A percentile compares a stretch with the other conserved stretches of the same genome.
phyloP scores from a whole-genome alignment of 2,888 invertebrate genomes.

The Antheraea yamamai region DNA sequence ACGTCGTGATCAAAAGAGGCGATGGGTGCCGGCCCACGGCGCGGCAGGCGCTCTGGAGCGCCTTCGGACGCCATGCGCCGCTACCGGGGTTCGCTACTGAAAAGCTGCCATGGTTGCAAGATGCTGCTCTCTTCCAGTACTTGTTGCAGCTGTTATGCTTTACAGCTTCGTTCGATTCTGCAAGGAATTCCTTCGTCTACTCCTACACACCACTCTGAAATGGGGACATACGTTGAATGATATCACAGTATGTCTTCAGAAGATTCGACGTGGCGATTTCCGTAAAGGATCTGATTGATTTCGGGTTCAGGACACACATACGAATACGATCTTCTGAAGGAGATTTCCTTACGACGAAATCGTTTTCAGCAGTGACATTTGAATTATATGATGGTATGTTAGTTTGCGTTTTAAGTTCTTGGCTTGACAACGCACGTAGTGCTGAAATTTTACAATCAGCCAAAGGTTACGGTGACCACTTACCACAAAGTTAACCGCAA shows the following conservation, averaged over 20 bases:
- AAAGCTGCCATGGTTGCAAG: constrained; percentile 28
- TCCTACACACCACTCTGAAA: background rate
- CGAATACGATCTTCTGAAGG: background rate
- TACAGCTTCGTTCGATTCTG: background rate
- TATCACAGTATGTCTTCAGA: background rate
- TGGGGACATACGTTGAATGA: background rate
- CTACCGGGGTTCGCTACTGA: constrained; percentile 35
- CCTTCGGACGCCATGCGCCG: constrained; percentile 52
- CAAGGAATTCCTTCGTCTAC: background rate
- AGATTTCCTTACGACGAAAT: background rate
- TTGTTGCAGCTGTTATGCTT: background rate
- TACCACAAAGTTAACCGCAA: background rate
- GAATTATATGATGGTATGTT: background rate
- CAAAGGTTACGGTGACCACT: too few species aligned
- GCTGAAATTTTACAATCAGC: background rate
- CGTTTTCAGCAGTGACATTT: background rate
- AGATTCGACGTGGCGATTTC: background rate
- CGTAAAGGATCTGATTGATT: background rate
- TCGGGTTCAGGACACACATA: background rate
- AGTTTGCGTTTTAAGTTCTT: background rate
- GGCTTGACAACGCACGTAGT: too few species aligned
- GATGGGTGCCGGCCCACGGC: constrained; percentile 95
- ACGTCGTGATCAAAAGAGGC: constrained; percentile 95
- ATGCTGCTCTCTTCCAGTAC: background rate
- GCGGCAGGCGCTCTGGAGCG: constrained; percentile 83